phyloP scores from a whole-genome alignment of 92 coral and sea anemone genomes.

The Phymanthus crucifer region DNA sequence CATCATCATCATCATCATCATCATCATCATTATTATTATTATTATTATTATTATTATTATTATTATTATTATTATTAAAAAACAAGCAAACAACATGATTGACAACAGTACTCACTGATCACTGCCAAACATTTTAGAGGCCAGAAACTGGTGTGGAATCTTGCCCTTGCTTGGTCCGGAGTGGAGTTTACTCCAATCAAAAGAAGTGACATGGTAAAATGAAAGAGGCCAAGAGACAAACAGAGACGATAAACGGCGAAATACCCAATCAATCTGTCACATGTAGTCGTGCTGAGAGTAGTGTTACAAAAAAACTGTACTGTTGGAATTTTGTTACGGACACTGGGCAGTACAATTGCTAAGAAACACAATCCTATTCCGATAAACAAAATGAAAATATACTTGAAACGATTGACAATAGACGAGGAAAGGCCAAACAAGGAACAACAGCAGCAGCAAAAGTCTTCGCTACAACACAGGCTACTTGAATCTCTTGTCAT shows the following conservation, averaged over 20 bases:
- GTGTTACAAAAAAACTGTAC: slow-evolving; percentile 58
- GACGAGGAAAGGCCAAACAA: neutral
- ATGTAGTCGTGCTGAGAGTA: slow-evolving; percentile 38
- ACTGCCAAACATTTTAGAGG: slow-evolving; percentile 49
- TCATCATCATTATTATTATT: too few species aligned
- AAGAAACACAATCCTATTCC: slow-evolving; percentile 28
- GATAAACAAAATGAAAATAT: neutral
- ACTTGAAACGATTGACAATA: neutral
- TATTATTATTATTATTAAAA: too few species aligned
- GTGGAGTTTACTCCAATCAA: slow-evolving; percentile 52
- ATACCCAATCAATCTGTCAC: slow-evolving; percentile 67
- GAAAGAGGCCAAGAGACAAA: slow-evolving; percentile 64
- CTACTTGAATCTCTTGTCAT: neutral
- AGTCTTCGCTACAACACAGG: neutral
- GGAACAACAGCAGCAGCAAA: slow-evolving; percentile 4
- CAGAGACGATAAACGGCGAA: slow-evolving; percentile 75
- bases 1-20: too few species aligned
- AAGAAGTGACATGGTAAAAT: slow-evolving; percentile 49
- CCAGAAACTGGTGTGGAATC: slow-evolving; percentile 71
- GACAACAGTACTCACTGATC: slow-evolving; percentile 44
- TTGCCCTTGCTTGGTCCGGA: slow-evolving; percentile 40
- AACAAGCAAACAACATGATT: too few species aligned
- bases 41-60: too few species aligned
- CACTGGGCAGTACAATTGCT: slow-evolving; percentile 43
- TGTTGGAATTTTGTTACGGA: slow-evolving; percentile 38